Base-by-base conservation (phyloP, 2,888 invertebrate species). In the Gnatocerus cornutus region DNA sequence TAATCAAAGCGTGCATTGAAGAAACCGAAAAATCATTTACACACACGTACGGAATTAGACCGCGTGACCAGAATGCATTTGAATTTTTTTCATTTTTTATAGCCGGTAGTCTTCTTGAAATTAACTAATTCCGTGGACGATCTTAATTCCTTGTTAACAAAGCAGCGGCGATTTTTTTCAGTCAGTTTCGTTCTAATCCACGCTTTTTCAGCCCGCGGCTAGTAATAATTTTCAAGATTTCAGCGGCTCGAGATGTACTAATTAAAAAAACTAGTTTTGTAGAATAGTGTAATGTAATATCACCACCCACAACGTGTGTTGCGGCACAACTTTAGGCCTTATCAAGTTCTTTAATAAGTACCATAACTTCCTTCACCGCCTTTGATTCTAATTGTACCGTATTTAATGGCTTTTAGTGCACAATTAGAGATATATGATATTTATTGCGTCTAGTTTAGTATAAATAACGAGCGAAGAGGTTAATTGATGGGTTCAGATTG, bases 1-100 rank as follows among this genome's bases (percentile, higher is more conserved):
- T 79, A 80, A 80, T 80, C 79, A 79, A 80, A 76, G 68, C 67
- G 62, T 66, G 69, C 70, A 37, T 46, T 27, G 30, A 46, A 9
- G 62, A 43, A 21, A 52, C 59, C 59, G 59, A 59, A 59, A 55
- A 59, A 59, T 43, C 43, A 59, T 59, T 21, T 56, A 56, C 56
- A 29, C 56, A 56, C 43, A 43, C 13, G 43, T 29, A 59, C 21
- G 16, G 21, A 37, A 53, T 33, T 27, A 16, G 29, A 50, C 27
- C 48, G 10, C 29, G 48, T 50, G 48, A 50, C 29, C 48, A 16
- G 41, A 12, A 2, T 41, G 3, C 33, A 7, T 7, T n/a, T 33
- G 3, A 33, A 7, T 33, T 2, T 33, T 33, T 2, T 33, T 33
- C 33, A 1, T 33, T 33, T n/a, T n/a, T 33, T 4, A 33, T 7